These are phyloP conservation scores for Dioctria linearis DNA, from an alignment of 2,888 invertebrate species.

Conservation along the genomic window DNA sequence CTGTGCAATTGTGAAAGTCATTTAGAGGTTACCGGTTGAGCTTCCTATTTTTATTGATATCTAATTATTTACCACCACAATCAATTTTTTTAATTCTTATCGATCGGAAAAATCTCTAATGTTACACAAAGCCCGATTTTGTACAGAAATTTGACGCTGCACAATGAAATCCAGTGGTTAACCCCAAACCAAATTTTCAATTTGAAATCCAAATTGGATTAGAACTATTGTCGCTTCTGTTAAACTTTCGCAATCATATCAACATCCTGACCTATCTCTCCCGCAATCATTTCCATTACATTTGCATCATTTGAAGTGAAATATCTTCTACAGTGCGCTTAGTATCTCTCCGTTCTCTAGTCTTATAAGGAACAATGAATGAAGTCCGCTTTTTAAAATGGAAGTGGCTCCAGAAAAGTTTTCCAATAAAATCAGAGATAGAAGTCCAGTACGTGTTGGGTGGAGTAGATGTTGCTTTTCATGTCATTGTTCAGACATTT, in stretches of 20 bases:
- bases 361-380: neutral
- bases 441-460: neutral
- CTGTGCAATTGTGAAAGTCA: conserved; percentile 23
- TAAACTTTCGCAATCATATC: conserved; percentile 31
- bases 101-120: no score
- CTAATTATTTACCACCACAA: no score
- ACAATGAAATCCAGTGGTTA: conserved; percentile 28
- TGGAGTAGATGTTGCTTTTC: neutral
- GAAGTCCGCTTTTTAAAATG: conserved; percentile 28
- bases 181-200: conserved; percentile 24
- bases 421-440: conserved; percentile 29
- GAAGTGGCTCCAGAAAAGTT: conserved; percentile 26
- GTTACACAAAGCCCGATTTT: conserved; percentile 1
- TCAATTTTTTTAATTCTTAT: no score
- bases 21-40: conserved; percentile 13
- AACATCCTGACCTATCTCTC: neutral
- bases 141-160: neutral
- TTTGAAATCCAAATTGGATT: conserved; percentile 6
- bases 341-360: neutral
- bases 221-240: conserved; percentile 32
- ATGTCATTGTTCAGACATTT: conserved; percentile 18
- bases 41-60: neutral
- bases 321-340: neutral
- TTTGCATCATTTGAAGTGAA: conserved; percentile 12
- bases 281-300: conserved; percentile 23